Base-by-base conservation (phyloP, 2,113 vertebrate species). In the Amphilophus citrinellus region DNA sequence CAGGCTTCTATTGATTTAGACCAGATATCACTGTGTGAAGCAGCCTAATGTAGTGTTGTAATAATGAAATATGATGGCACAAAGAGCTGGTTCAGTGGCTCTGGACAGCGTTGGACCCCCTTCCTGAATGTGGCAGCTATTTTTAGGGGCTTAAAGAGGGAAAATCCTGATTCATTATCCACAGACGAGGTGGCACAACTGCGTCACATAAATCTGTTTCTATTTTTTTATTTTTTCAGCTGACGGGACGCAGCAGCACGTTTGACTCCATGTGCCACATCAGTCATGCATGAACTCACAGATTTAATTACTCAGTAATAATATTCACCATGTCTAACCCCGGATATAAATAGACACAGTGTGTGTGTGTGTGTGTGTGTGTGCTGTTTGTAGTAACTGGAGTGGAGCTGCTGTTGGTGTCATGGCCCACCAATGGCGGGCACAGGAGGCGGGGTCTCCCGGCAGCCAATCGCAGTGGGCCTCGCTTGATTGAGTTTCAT, bases 251-350 rank as follows among this genome's bases (percentile, higher is more conserved):
- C 86, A 20, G 75, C 27, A 1, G 77, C 93, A 94, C 92, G 86
- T 91, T 92, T 76, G 65, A 3, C 84, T 90, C 73, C 90, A 88
- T 90, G 93, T 93, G 92, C 85, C 76, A 10, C 86, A 87, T 87
- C 86, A 92, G 82, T 24, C 80, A 71, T 27, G 92, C 93, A 92
- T 89, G 88, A 91, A 79, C 80, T 20, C 85, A 78, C 93, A 93
- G 82, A 94, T 94, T 93, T 94, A 94, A 95, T 95, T 94, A 93
- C 91, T 89, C 87, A 75, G 79, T 88, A 81, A 87, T 92, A 89
- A 91, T 88, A 88, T 86, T 89, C 89, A 87, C 76, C 88, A 84
- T 13, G 80, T 83, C 56, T 62, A 61, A 81, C 87, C 82, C 13
- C 1, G 3, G 79, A 84, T 85, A 91, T 83, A 88, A 90, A 89